These are phyloP conservation scores for Phasia obesa DNA, from an alignment of 2,888 invertebrate species.

Conservation along the genomic window DNA sequence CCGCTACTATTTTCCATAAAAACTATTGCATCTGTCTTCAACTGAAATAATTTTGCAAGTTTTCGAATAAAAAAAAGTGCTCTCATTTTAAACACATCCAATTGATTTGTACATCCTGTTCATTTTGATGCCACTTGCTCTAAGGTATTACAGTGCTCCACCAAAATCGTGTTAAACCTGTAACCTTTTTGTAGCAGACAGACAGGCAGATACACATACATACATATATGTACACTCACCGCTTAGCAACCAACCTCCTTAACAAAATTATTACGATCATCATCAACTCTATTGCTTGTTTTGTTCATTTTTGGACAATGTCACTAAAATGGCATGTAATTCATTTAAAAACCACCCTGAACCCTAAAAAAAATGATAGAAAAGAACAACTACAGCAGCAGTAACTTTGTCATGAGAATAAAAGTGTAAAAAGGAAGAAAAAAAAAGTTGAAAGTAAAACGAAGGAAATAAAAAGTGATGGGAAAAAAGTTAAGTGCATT, in stretches of 20 bases:
- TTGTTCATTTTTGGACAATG: conserved; percentile 49
- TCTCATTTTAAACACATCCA: conserved; percentile 30
- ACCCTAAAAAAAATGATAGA: conserved; percentile 4
- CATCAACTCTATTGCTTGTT: background rate
- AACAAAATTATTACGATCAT: conserved; percentile 55
- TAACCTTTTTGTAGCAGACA: conserved; percentile 30
- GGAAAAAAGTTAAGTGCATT: conserved; percentile 75
- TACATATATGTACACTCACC: too few relatives aligned
- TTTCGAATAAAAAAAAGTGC: background rate
- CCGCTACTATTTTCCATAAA: background rate
- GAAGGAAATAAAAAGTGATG: conserved; percentile 28
- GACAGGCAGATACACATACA: background rate
- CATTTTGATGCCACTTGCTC: background rate
- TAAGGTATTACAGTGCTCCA: conserved; percentile 12
- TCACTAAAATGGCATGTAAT: conserved; percentile 66
- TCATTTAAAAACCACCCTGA: conserved; percentile 51
- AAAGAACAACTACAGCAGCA: background rate
- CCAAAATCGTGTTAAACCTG: conserved; percentile 44
- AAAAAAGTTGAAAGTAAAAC: conserved; percentile 27
- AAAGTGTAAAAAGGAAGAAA: conserved; percentile 42
- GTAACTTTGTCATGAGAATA: conserved; percentile 34
- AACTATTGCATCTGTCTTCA: background rate
- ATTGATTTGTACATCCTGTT: conserved; percentile 55
- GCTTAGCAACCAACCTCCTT: conserved; percentile 1
- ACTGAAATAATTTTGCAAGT: background rate